phyloP scores from a whole-genome alignment of 2,113 vertebrate species.

The Pogonocichla stellata region DNA sequence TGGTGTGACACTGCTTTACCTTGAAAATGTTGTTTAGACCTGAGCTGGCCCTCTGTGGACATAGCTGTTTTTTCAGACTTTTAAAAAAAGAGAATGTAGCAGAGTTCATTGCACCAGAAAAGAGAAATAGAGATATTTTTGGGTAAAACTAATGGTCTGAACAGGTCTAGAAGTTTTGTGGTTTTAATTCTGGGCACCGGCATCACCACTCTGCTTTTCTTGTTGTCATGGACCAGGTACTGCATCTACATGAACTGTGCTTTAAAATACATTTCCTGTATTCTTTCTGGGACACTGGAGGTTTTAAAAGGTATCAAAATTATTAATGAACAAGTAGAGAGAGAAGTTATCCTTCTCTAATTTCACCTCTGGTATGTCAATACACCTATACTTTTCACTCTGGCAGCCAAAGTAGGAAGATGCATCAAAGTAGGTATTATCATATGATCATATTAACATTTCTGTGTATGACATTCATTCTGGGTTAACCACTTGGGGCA shows the following conservation, averaged over 20 bases:
- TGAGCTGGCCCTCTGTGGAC: not conserved
- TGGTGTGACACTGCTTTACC: not conserved
- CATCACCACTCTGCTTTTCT: not conserved
- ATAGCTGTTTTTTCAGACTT: not conserved
- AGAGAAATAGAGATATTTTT: not conserved
- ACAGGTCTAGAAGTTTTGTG: not conserved
- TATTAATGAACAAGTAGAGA: not conserved
- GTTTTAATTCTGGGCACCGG: not conserved
- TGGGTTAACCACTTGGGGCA: not conserved
- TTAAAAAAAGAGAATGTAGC: not conserved
- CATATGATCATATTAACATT: not conserved
- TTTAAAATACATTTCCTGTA: not conserved
- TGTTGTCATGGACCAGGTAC: not conserved
- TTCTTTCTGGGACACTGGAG: not conserved
- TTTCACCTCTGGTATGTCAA: not conserved
- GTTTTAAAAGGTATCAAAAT: not conserved
- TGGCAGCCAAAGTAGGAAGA: not conserved
- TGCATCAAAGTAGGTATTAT: not conserved
- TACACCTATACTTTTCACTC: not conserved
- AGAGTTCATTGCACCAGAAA: not conserved
- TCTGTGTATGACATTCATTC: not conserved
- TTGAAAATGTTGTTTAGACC: not conserved
- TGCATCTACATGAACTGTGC: not conserved
- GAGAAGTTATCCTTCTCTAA: not conserved
- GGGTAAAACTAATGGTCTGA: not conserved